Percentiles rank a stretch among this genome's conserved stretches.
Conservation (phyloP, 2,888 invertebrate genomes). For the Strigamia maritima region DNA sequence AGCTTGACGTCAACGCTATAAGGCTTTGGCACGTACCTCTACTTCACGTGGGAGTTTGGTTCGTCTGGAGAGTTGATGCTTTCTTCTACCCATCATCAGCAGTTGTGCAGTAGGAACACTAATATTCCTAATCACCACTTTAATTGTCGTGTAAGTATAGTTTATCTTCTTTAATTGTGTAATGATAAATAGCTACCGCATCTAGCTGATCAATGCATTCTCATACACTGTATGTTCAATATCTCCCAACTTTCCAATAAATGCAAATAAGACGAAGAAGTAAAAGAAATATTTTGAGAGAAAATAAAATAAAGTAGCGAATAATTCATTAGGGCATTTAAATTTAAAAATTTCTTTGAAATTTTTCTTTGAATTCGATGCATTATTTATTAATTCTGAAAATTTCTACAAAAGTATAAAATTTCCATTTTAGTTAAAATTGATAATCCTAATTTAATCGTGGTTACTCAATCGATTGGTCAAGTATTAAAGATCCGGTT, state of each 20-base stretch:
- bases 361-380: too few species aligned
- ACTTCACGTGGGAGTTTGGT: constrained; percentile 21
- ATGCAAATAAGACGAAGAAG: neutral
- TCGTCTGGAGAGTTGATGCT: constrained; percentile 27
- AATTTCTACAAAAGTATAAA: too few species aligned
- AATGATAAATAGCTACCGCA: neutral
- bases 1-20: neutral
- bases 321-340: neutral
- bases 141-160: neutral
- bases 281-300: neutral
- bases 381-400: too few species aligned
- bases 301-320: neutral
- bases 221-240: neutral
- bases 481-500: neutral
- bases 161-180: neutral
- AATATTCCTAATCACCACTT: neutral
- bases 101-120: neutral
- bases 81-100: neutral
- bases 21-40: neutral
- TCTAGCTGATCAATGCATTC: neutral
- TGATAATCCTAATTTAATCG: neutral
- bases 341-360: too few species aligned
- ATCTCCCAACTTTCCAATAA: constrained; percentile 12
- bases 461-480: neutral
- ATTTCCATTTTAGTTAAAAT: too few species aligned